Percentiles rank a stretch among this genome's conserved stretches.
phyloP scores from a whole-genome alignment of 1,140 invertebrate species.

The Zaprionus gabonicus region DNA sequence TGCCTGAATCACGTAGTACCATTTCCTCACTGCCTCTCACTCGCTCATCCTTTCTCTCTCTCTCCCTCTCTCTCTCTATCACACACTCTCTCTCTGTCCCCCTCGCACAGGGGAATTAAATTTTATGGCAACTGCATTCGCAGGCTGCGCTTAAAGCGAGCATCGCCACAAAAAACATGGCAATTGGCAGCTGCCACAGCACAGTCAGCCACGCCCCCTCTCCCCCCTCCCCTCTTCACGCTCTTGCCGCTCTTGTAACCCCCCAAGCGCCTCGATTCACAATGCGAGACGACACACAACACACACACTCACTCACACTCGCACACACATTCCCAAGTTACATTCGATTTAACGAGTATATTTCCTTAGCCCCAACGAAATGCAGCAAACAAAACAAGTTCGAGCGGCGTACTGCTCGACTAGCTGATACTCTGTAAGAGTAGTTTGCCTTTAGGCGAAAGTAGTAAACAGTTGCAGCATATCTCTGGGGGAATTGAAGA shows the following conservation, averaged over 20 bases:
- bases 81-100: not conserved
- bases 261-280: constrained; percentile 17
- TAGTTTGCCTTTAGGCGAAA: not conserved
- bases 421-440: constrained; percentile 7
- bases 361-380: constrained; percentile 58
- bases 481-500: too few relatives aligned
- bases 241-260: not conserved
- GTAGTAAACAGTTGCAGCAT: too few relatives aligned
- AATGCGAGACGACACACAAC: constrained; percentile 35
- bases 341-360: constrained; percentile 63
- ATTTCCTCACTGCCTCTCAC: not conserved
- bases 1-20: constrained; percentile 16
- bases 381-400: constrained; percentile 73
- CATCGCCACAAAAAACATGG: constrained; percentile 44
- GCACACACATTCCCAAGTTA: constrained; percentile 45
- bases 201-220: constrained; percentile 11
- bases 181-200: constrained; percentile 47
- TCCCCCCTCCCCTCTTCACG: too few relatives aligned
- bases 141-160: constrained; percentile 36
- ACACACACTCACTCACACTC: constrained; percentile 30
- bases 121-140: constrained; percentile 75
- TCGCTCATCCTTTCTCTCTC: not conserved
- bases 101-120: constrained; percentile 59
- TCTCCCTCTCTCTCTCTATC: not conserved
- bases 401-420: not conserved